phyloP scores from a whole-genome alignment of 2,888 invertebrate species.

The Drosophila hawaiiensis region DNA sequence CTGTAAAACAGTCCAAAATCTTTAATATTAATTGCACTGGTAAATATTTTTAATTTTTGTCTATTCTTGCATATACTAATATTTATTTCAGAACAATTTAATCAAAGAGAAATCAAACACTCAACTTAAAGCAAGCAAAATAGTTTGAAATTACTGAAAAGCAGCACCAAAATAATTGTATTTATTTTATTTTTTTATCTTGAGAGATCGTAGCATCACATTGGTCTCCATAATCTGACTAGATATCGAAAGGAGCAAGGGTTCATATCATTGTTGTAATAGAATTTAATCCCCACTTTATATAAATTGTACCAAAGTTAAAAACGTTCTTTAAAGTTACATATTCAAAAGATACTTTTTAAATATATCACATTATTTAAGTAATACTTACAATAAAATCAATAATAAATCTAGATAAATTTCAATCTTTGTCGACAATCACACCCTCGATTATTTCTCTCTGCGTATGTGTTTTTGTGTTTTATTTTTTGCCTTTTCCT shows the following conservation, averaged over 20 bases:
- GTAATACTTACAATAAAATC: not conserved
- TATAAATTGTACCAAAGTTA: not conserved
- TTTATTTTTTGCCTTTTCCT: slow-evolving; percentile 23
- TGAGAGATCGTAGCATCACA: not conserved
- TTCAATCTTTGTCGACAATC: not conserved
- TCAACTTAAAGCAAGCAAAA: too few relatives aligned
- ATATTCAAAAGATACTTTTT: not conserved
- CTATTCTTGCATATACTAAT: not conserved
- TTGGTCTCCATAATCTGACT: not conserved
- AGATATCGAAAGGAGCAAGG: not conserved
- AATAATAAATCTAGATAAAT: not conserved
- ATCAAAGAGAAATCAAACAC: not conserved
- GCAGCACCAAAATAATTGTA: not conserved
- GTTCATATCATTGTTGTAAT: not conserved
- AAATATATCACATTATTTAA: not conserved
- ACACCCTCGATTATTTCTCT: not conserved
- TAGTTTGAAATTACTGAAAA: too few relatives aligned
- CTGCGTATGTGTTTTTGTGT: not conserved
- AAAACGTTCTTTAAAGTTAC: fast-evolving
- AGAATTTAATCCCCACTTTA: too few relatives aligned
- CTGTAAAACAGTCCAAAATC: too few relatives aligned
- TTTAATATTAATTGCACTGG: too few relatives aligned
- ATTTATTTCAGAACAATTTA: not conserved
- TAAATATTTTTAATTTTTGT: not conserved
- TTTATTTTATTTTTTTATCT: not conserved